phyloP scores from a whole-genome alignment of 2,888 invertebrate species.

The Ectemnius continuus region DNA sequence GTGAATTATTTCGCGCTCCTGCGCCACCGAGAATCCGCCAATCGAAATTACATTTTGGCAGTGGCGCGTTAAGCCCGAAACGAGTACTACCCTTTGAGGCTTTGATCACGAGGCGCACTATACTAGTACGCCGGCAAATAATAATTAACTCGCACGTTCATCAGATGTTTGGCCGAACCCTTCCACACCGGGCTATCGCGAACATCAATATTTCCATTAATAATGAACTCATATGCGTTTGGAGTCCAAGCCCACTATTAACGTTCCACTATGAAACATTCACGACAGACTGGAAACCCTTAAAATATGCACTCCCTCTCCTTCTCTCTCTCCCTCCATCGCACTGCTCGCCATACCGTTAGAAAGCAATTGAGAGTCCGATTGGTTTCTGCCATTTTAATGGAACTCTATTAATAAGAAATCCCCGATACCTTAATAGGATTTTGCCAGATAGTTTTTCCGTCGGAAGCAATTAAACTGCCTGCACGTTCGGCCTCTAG shows the following conservation, averaged over 20 bases:
- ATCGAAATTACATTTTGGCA: constrained; percentile 40
- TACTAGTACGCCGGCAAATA: constrained; percentile 26
- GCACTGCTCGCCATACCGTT: too few species aligned
- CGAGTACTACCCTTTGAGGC: constrained; percentile 36
- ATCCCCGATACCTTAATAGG: too few species aligned
- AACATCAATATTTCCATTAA: constrained; percentile 16
- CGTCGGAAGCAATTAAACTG: too few species aligned
- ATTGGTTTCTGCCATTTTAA: too few species aligned
- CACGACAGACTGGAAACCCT: too few species aligned
- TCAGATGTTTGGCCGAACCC: constrained; percentile 5
- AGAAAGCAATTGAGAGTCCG: too few species aligned
- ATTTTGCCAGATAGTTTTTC: too few species aligned
- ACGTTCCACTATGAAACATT: too few species aligned
- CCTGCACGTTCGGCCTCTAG: too few species aligned
- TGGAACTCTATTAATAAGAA: too few species aligned
- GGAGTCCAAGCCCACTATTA: constrained; percentile 6
- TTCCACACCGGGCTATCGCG: not conserved
- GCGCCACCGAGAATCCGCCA: constrained; percentile 5
- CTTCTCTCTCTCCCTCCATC: too few species aligned
- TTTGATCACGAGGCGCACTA: constrained; percentile 4
- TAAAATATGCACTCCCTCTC: too few species aligned
- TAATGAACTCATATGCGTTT: constrained; percentile 20
- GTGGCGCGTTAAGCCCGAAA: constrained; percentile 21
- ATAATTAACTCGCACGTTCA: constrained; percentile 42
- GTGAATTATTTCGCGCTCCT: constrained; percentile 18